phyloP scores from a whole-genome alignment of 2,888 invertebrate genomes.

The Lissocephala sabroskyi region DNA sequence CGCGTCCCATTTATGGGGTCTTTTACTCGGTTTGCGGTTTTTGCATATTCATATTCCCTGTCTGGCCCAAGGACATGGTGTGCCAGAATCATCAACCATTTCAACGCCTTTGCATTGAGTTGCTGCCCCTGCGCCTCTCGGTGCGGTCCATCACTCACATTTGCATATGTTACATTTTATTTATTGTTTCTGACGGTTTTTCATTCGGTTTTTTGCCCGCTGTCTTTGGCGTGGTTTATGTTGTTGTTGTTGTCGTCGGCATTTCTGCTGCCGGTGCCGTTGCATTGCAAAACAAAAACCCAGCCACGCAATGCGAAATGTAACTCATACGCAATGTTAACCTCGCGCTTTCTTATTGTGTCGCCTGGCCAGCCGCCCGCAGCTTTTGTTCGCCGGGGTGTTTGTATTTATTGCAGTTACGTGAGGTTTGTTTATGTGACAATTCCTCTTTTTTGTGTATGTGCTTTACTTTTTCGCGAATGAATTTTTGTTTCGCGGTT shows the following conservation, averaged over 20 bases:
- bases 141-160: slow-evolving; percentile 49
- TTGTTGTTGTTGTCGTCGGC: no score
- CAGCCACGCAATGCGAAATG: slow-evolving; percentile 22
- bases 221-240: no score
- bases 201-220: no score
- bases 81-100: slow-evolving; percentile 25
- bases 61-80: slow-evolving; percentile 28
- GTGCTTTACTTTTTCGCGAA: no score
- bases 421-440: slow-evolving; percentile 57
- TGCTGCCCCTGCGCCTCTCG: no score
- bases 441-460: slow-evolving; percentile 50
- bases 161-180: slow-evolving; percentile 63
- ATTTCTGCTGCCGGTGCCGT: no score
- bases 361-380: slow-evolving; percentile 4
- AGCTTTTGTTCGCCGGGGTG: slow-evolving; percentile 1
- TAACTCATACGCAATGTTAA: slow-evolving; percentile 59
- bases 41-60: no score
- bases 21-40: no score
- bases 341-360: slow-evolving; percentile 34
- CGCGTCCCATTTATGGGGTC: not conserved
- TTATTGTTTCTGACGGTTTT: slow-evolving; percentile 43
- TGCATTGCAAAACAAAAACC: no score
- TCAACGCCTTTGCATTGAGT: slow-evolving; percentile 17
- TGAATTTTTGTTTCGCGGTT: slow-evolving; percentile 1
- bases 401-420: slow-evolving; percentile 57